These are phyloP conservation scores for Hylaea fasciaria DNA, from an alignment of 2,888 invertebrate genomes.

Conservation along the genomic window DNA sequence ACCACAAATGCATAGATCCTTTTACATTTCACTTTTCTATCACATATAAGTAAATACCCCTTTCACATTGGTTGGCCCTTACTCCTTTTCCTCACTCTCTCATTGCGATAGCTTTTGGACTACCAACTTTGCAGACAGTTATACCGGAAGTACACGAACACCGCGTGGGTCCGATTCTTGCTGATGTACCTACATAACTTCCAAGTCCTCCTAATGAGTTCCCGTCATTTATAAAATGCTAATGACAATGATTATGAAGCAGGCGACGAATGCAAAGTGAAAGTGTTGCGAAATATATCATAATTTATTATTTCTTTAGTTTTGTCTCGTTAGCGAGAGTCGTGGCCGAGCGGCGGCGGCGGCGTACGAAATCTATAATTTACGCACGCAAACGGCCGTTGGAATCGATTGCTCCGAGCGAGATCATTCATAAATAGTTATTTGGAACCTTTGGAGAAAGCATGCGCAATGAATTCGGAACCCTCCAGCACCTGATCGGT, in stretches of 20 bases:
- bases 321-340: constrained; percentile 17
- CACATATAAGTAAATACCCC: no score
- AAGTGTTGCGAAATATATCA: constrained; percentile 44
- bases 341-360: constrained; percentile 20
- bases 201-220: constrained; percentile 34
- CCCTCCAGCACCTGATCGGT: constrained; percentile 14
- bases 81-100: no score
- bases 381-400: constrained; percentile 37
- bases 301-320: constrained; percentile 41
- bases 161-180: constrained; percentile 3
- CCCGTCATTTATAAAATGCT: constrained; percentile 28
- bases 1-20: no score
- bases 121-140: no score
- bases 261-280: constrained; percentile 40
- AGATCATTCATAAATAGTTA: no score
- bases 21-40: no score
- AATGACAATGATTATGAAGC: constrained; percentile 34
- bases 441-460: constrained; percentile 33
- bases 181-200: constrained; percentile 9
- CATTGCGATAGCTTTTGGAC: no score
- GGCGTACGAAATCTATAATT: constrained; percentile 36
- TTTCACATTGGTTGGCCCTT: neutral
- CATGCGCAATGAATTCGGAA: constrained; percentile 32
- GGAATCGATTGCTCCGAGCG: constrained; percentile 21
- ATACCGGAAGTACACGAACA: no score